These are phyloP conservation scores for Onychostoma macrolepis DNA, from an alignment of 2,113 vertebrate genomes.

Conservation along the genomic window DNA sequence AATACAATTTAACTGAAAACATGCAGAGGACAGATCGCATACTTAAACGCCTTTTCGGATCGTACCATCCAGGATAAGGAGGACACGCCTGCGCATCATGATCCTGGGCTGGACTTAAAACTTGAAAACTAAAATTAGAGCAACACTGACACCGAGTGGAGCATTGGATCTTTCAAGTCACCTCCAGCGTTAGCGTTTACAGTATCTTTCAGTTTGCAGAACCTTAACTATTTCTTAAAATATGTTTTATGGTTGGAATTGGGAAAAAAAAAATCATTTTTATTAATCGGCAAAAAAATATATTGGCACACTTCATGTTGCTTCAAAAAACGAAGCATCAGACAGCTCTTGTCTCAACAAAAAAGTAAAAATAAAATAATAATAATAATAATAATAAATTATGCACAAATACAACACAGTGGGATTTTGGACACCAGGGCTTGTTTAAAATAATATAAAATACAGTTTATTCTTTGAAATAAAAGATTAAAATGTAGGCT, in stretches of 20 bases:
- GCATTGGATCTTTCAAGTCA: neutral
- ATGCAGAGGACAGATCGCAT: neutral
- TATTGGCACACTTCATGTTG: neutral
- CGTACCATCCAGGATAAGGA: neutral
- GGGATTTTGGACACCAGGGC: too few relatives aligned
- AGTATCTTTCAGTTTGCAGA: neutral
- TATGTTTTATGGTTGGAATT: too few relatives aligned
- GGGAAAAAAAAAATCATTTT: too few relatives aligned
- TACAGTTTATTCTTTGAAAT: too few relatives aligned
- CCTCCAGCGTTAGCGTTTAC: neutral
- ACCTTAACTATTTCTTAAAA: too few relatives aligned
- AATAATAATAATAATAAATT: neutral
- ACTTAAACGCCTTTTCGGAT: neutral
- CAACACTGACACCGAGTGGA: conserved; percentile 68
- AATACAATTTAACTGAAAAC: neutral
- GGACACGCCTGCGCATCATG: neutral
- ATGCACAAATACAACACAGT: too few relatives aligned
- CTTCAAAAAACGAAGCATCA: neutral
- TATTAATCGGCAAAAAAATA: neutral
- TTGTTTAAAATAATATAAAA: too few relatives aligned
- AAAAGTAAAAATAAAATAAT: neutral
- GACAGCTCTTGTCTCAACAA: neutral
- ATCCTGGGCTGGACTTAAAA: neutral
- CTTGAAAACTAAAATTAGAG: neutral
- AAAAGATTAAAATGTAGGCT: too few relatives aligned